These are phyloP conservation scores for Danio aesculapii DNA, from an alignment of 2,797 vertebrate species.

Conservation along the genomic window DNA sequence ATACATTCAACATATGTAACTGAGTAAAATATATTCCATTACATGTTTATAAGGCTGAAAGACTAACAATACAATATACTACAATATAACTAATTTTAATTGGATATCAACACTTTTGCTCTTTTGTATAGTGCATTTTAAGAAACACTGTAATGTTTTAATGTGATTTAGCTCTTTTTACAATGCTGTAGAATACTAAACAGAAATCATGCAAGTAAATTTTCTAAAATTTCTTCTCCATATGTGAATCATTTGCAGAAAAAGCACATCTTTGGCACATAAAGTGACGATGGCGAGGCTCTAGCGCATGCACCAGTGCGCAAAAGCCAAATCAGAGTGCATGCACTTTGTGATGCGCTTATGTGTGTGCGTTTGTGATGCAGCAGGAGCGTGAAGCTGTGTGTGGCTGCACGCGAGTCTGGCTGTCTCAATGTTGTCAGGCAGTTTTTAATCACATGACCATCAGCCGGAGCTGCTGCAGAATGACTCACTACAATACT, in stretches of 20 bases:
- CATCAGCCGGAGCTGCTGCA: slow-evolving; percentile 74
- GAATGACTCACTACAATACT: slow-evolving; percentile 79
- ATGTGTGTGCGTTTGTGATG: slow-evolving; percentile 35
- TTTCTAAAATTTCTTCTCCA: neutral
- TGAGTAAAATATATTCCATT: too few relatives aligned
- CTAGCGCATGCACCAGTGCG: neutral
- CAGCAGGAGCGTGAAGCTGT: slow-evolving; percentile 26
- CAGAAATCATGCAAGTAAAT: neutral
- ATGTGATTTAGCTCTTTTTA: neutral
- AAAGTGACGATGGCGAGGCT: neutral
- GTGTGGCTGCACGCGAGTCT: slow-evolving; percentile 52
- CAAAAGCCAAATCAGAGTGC: neutral
- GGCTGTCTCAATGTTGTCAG: slow-evolving; percentile 81
- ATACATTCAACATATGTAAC: too few relatives aligned
- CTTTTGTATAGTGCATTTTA: neutral
- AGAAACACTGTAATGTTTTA: neutral
- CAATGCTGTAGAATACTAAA: neutral
- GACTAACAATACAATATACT: too few relatives aligned
- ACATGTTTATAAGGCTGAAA: too few relatives aligned
- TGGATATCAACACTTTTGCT: too few relatives aligned
- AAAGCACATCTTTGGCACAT: neutral
- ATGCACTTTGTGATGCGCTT: slow-evolving; percentile 19
- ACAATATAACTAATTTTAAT: too few relatives aligned
- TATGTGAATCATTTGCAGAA: neutral
- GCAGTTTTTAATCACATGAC: slow-evolving; percentile 84